phyloP scores from a whole-genome alignment of 2,113 vertebrate genomes.

The Pteruthius melanotis region DNA sequence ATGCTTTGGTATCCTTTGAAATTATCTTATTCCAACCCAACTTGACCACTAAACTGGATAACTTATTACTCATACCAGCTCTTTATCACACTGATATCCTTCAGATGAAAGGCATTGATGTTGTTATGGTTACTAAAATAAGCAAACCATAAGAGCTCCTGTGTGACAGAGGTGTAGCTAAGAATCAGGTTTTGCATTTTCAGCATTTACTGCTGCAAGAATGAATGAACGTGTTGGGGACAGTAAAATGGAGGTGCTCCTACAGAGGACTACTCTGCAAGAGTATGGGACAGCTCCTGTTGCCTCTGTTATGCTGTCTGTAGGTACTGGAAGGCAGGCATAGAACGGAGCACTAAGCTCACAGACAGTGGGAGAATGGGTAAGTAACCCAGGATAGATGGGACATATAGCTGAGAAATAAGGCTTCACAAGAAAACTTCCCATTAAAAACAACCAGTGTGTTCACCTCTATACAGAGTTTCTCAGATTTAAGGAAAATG shows the following conservation, averaged over 20 bases:
- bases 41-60: not conserved
- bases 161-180: not conserved
- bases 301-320: not conserved
- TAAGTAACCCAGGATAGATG: not conserved
- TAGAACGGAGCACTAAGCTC: not conserved
- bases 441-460: not conserved
- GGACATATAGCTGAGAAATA: not conserved
- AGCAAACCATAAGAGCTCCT: not conserved
- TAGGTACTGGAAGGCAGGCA: not conserved
- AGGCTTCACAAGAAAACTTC: not conserved
- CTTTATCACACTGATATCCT: not conserved
- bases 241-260: not conserved
- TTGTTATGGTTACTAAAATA: not conserved
- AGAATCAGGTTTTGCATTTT: not conserved
- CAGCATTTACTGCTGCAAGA: not conserved
- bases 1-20: not conserved
- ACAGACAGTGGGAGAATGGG: not conserved
- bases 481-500: not conserved
- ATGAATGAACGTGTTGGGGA: not conserved
- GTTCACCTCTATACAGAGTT: not conserved
- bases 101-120: not conserved
- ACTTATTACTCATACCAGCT: not conserved
- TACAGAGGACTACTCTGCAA: not conserved
- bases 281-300: not conserved
- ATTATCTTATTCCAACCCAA: not conserved